Evolutionary conservation across 2,113 vertebrate genomes (phyloP).

Genomic region (Seriola aureovittata): DNA sequence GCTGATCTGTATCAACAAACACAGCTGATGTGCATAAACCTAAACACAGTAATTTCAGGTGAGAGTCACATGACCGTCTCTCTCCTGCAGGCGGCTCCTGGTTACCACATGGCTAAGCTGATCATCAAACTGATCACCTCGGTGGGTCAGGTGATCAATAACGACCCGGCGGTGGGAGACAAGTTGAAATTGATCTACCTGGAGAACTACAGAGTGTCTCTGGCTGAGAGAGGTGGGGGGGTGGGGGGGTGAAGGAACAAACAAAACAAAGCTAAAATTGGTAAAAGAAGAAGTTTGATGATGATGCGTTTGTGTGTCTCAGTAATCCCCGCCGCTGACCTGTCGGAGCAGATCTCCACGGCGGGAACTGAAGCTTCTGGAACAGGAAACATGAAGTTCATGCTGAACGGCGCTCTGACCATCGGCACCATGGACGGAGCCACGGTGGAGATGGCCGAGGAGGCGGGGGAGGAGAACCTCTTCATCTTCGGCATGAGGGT

Average conservation of each 20-base stretch:
- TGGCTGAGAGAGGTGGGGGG: conserved; percentile 88
- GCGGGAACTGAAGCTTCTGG: conserved; percentile 92
- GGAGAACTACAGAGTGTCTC: conserved; percentile 92
- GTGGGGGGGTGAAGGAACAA: too few species aligned
- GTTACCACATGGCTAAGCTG: conserved; percentile 94
- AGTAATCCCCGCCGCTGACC: conserved; percentile 92
- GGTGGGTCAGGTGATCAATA: conserved; percentile 88
- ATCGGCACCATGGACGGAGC: conserved; percentile 94
- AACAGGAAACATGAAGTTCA: conserved; percentile 95
- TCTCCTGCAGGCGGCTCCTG: conserved; percentile 87
- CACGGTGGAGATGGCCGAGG: conserved; percentile 94
- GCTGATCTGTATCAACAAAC: too few species aligned
- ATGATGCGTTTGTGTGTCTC: too few species aligned
- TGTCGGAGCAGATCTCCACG: conserved; percentile 94
- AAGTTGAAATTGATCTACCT: conserved; percentile 90
- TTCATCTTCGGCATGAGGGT: conserved; percentile 94
- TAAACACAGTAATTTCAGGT: too few species aligned
- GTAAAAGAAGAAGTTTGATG: too few species aligned
- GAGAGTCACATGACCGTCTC: too few species aligned
- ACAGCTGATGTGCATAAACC: too few species aligned
- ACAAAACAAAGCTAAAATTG: too few species aligned
- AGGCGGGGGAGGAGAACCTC: conserved; percentile 90
- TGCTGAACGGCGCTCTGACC: conserved; percentile 93
- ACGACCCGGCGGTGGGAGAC: conserved; percentile 89
- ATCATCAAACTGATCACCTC: conserved; percentile 93